These are phyloP conservation scores for Caenorhabditis auriculariae DNA, from an alignment of 2,888 invertebrate genomes.

Conservation along the genomic window DNA sequence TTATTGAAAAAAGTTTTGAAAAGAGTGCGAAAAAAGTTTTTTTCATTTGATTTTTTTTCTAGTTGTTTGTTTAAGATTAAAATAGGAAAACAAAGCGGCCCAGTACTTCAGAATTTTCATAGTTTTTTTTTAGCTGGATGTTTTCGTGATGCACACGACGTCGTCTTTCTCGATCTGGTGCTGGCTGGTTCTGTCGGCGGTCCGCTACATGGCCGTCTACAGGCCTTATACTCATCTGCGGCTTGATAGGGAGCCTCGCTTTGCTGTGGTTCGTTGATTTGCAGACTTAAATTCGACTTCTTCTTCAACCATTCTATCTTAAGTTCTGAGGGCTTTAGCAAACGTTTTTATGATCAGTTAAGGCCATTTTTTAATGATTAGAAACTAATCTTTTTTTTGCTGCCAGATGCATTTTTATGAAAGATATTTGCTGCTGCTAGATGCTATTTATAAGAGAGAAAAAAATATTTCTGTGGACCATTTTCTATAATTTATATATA, in stretches of 20 bases:
- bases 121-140: constrained; percentile 40
- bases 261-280: constrained; percentile 46
- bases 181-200: constrained; percentile 56
- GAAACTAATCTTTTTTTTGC: background rate
- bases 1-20: too few relatives aligned
- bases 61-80: too few relatives aligned
- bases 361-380: constrained; percentile 2
- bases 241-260: constrained; percentile 50
- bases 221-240: constrained; percentile 56
- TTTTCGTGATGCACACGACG: constrained; percentile 58
- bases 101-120: background rate
- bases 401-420: background rate
- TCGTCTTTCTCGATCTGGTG: constrained; percentile 60
- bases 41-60: too few relatives aligned
- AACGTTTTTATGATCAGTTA: too few relatives aligned
- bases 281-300: background rate
- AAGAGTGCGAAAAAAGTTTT: background rate
- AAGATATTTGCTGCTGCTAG: too few relatives aligned
- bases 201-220: constrained; percentile 58
- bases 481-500: too few relatives aligned
- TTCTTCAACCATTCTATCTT: background rate
- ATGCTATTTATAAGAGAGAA: too few relatives aligned
- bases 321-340: too few relatives aligned
- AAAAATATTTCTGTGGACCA: too few relatives aligned
- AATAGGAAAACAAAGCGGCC: background rate